Conservation (phyloP, 2,888 invertebrate species). For the Escarpia spicata region DNA sequence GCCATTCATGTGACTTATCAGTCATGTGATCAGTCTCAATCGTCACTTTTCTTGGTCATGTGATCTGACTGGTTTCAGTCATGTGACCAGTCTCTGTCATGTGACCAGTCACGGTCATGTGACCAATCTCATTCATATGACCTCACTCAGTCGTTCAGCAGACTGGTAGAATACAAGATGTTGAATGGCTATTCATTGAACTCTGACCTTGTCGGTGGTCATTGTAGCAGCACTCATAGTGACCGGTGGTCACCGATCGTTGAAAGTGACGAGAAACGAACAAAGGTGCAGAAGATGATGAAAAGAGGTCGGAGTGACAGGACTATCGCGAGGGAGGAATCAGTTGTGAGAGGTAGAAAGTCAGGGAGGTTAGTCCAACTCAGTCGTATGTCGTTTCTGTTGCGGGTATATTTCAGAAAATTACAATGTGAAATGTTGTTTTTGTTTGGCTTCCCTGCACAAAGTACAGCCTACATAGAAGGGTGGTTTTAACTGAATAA, state of each 20-base stretch:
- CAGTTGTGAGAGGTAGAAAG: background rate
- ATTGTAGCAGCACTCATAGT: background rate
- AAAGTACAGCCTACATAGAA: background rate
- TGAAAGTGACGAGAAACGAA: background rate
- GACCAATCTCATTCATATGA: background rate
- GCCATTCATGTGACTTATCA: background rate
- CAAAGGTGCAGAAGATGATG: background rate
- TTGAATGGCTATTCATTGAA: background rate
- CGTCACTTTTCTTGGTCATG: background rate
- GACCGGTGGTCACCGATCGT: background rate
- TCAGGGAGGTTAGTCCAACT: background rate
- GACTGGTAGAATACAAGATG: background rate
- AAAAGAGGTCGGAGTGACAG: background rate
- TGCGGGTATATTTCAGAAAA: background rate
- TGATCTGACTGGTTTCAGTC: background rate
- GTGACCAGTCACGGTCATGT: background rate
- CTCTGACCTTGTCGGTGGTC: background rate
- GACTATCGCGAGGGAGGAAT: background rate
- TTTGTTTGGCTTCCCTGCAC: background rate
- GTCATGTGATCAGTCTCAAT: background rate
- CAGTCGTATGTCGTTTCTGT: background rate
- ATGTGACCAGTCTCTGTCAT: background rate
- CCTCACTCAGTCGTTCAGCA: background rate
- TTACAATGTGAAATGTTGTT: background rate
- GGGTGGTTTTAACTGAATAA: background rate